Evolutionary conservation across 2,797 vertebrate genomes (phyloP).

Genomic region (Bucorvus abyssinicus): DNA sequence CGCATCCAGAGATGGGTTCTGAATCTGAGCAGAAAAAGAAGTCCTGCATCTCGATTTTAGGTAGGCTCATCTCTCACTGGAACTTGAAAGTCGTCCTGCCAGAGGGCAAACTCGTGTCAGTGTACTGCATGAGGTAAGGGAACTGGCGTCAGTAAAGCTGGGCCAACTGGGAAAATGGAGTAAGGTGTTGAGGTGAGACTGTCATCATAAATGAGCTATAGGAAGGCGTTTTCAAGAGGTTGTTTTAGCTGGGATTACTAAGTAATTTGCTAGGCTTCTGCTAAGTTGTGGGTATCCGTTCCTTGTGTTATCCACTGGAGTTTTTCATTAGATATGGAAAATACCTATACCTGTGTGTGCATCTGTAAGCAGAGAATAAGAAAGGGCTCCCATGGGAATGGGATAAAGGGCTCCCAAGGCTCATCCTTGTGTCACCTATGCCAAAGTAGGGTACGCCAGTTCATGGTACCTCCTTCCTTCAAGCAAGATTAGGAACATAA

Average conservation of each 20-base stretch:
- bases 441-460: not conserved
- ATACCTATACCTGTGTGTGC: too few relatives aligned
- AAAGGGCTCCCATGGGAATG: not conserved
- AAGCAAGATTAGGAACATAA: not conserved
- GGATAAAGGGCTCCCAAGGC: not conserved
- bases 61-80: not conserved
- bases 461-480: not conserved
- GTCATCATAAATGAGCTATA: not conserved
- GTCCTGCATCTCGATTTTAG: not conserved
- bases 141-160: not conserved
- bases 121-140: not conserved
- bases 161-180: not conserved
- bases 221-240: not conserved
- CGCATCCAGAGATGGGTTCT: rapidly evolving
- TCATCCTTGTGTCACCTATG: not conserved
- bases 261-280: not conserved
- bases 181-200: not conserved
- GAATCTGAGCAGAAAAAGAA: not conserved
- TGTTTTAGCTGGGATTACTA: not conserved
- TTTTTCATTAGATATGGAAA: not conserved
- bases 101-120: rapidly evolving
- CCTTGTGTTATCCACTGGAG: not conserved
- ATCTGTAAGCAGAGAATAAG: not conserved
- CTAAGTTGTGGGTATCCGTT: not conserved
- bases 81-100: not conserved